These are phyloP conservation scores for Tipula confusa DNA, from an alignment of 2,888 invertebrate species.

Conservation along the genomic window DNA sequence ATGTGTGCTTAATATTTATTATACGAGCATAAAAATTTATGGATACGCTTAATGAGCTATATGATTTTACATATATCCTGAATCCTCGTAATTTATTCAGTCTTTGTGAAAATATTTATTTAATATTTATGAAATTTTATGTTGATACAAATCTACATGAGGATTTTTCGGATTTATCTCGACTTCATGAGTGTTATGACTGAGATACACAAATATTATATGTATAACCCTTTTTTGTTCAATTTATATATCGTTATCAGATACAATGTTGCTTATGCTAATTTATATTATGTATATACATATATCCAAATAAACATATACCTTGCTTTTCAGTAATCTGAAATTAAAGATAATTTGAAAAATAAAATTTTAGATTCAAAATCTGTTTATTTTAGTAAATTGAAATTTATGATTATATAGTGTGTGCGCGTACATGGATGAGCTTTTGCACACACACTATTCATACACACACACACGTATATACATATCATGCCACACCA, in stretches of 20 bases:
- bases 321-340: neutral
- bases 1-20: neutral
- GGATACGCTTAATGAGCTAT: neutral
- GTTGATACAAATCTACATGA: conserved; percentile 12
- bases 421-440: neutral
- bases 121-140: neutral
- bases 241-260: neutral
- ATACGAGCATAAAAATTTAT: neutral
- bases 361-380: neutral
- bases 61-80: neutral
- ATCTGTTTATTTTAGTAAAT: conserved; percentile 12
- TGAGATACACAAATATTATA: neutral
- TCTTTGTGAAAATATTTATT: neutral
- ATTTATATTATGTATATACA: neutral
- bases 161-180: neutral
- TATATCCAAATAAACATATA: neutral
- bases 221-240: neutral
- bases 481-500: neutral
- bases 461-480: neutral
- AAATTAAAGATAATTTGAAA: neutral
- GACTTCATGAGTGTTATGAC: neutral
- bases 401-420: conserved; percentile 16
- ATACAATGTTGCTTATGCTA: conserved; percentile 12
- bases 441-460: neutral
- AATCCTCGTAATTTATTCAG: conserved; percentile 12